These are phyloP conservation scores for Thyatira batis DNA, from an alignment of 2,888 invertebrate genomes.

Conservation along the genomic window DNA sequence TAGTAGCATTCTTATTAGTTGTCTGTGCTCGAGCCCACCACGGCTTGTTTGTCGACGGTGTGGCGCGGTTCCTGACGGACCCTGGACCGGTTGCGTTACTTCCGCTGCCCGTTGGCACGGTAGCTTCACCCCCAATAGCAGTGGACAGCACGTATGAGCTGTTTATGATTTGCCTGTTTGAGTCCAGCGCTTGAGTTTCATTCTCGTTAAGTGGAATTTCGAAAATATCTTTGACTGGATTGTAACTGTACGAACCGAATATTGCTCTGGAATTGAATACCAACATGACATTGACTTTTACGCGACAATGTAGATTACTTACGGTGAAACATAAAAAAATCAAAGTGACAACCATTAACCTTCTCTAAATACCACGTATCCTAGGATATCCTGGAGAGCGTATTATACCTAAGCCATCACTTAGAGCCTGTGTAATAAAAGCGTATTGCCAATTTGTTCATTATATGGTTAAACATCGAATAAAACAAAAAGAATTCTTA, in stretches of 20 bases:
- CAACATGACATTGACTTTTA: background rate
- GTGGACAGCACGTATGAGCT: background rate
- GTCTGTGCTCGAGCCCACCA: conserved; percentile 1
- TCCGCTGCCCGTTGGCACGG: background rate
- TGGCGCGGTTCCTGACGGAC: background rate
- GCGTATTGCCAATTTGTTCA: too few species aligned
- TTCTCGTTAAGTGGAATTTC: conserved; percentile 9
- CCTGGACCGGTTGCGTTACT: background rate
- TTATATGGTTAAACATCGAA: too few species aligned
- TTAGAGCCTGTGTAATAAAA: too few species aligned
- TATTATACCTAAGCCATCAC: too few species aligned
- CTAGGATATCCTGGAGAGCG: too few species aligned
- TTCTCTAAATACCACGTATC: too few species aligned
- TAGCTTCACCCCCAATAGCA: background rate
- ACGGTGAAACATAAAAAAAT: background rate
- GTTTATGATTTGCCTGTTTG: background rate
- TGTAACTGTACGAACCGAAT: conserved; percentile 46
- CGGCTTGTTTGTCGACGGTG: background rate
- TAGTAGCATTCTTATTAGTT: background rate
- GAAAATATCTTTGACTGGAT: conserved; percentile 39
- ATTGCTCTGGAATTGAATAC: conserved; percentile 43
- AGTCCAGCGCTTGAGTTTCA: background rate
- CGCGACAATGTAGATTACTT: too few species aligned
- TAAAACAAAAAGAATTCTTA: too few species aligned
- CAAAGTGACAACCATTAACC: too few species aligned